Conservation (phyloP, 1,140 invertebrate genomes). For the Tigriopus japonicus region DNA sequence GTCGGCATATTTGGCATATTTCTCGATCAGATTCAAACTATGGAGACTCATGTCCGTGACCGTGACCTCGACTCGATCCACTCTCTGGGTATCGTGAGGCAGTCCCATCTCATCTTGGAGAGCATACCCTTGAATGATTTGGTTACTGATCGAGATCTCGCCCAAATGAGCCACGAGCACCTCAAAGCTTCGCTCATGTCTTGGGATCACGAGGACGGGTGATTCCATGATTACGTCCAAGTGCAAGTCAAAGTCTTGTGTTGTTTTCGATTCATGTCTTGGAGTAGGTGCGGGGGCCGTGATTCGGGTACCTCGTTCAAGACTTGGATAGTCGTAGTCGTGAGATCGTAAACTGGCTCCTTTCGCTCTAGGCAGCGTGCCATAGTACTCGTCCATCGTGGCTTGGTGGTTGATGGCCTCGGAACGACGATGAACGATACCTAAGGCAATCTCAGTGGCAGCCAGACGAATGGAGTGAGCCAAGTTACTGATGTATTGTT, state of each 20-base stretch:
- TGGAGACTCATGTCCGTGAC: conserved; percentile 73
- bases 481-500: conserved; percentile 47
- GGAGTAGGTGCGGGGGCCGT: conserved; percentile 6
- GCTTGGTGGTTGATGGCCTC: conserved; percentile 10
- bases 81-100: background rate
- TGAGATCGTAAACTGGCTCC: no score
- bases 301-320: background rate
- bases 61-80: conserved; percentile 30
- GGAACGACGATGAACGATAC: conserved; percentile 41
- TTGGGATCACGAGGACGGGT: conserved; percentile 68
- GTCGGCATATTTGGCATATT: background rate
- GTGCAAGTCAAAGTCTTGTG: conserved; percentile 18
- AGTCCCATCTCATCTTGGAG: background rate
- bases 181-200: conserved; percentile 49
- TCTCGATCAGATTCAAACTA: conserved; percentile 42
- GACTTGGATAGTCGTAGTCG: background rate
- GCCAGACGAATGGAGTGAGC: conserved; percentile 63
- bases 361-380: no score
- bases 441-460: conserved; percentile 80
- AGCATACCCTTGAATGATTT: conserved; percentile 18
- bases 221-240: conserved; percentile 58
- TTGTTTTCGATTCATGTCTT: no score
- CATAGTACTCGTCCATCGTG: background rate
- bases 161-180: conserved; percentile 85
- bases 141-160: conserved; percentile 45